Percentiles rank a stretch among this genome's conserved stretches.
Conservation (phyloP, 53 echinoderm and acorn worm species). For the Glandiceps talaboti region DNA sequence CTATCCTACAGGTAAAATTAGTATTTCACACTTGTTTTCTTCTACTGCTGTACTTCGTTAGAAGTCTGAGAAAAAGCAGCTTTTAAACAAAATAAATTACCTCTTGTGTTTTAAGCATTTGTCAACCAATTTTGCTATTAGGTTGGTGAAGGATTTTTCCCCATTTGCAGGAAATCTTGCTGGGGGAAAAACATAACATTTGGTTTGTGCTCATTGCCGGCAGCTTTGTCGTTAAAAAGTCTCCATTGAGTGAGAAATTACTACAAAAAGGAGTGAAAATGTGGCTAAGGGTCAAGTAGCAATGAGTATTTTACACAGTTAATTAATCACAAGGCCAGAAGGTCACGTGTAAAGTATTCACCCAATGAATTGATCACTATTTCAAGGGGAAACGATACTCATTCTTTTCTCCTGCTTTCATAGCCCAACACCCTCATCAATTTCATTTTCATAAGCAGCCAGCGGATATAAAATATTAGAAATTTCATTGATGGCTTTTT, state of each 20-base stretch:
- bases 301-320: background rate
- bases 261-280: background rate
- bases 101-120: background rate
- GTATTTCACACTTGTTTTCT: background rate
- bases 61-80: background rate
- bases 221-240: background rate
- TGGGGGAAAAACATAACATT: background rate
- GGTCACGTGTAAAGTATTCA: background rate
- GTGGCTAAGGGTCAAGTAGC: background rate
- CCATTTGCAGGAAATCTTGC: background rate
- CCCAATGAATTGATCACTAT: background rate
- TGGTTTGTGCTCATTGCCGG: background rate
- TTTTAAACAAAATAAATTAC: background rate
- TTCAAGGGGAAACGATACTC: background rate
- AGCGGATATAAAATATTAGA: background rate
- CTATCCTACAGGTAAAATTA: too few relatives aligned
- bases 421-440: background rate
- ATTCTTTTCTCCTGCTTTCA: background rate
- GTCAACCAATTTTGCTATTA: background rate
- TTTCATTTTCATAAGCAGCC: background rate
- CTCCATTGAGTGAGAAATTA: background rate
- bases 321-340: background rate
- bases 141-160: background rate
- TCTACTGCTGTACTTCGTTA: background rate
- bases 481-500: background rate